A percentile compares a stretch with the other conserved stretches of the same genome.
Conservation (phyloP, 1,140 invertebrate species). For the Hesperophylax magnus region DNA sequence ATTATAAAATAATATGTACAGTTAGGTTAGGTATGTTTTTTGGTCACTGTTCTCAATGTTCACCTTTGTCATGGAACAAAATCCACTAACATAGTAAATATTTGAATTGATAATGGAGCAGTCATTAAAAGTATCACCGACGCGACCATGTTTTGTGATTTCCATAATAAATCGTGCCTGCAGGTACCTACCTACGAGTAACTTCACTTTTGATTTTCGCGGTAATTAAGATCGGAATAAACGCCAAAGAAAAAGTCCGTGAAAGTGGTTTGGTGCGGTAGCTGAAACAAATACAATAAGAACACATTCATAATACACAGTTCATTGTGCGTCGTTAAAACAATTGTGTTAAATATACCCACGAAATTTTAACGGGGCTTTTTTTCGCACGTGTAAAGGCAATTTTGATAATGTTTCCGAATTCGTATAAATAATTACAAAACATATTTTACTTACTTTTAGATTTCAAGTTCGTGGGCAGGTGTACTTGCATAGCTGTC, state of each 20-base stretch:
- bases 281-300: slow-evolving; percentile 15
- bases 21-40: no score
- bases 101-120: not conserved
- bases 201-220: slow-evolving; percentile 37
- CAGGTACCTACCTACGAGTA: no score
- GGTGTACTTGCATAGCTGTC: no score
- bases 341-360: slow-evolving; percentile 22
- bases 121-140: slow-evolving; percentile 5
- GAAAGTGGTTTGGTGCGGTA: slow-evolving; percentile 37
- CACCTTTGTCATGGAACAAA: no score
- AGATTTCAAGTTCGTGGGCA: no score
- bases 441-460: not conserved
- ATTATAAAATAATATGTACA: no score
- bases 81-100: no score
- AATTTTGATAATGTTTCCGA: slow-evolving; percentile 1
- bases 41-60: no score
- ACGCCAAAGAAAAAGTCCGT: slow-evolving; percentile 2
- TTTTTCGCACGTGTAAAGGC: slow-evolving; percentile 16
- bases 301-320: slow-evolving; percentile 29
- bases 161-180: slow-evolving; percentile 20
- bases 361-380: slow-evolving; percentile 14
- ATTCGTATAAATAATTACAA: not conserved
- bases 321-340: slow-evolving; percentile 41
- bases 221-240: slow-evolving; percentile 28
- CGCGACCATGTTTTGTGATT: slow-evolving; percentile 6